Conservation (phyloP, 2,888 invertebrate species). For the Drosophila flavopinicola region DNA sequence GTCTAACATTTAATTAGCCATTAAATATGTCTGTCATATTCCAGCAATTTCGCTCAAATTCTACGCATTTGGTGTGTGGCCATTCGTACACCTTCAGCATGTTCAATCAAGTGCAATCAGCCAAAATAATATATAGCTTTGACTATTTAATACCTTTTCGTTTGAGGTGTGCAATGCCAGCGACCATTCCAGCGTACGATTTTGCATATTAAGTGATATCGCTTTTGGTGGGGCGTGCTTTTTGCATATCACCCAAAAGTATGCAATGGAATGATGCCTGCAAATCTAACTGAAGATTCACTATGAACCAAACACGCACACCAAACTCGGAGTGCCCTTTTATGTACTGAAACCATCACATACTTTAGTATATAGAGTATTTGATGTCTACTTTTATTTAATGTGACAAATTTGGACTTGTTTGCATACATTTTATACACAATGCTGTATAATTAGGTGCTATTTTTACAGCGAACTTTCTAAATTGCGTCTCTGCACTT, state of each 20-base stretch:
- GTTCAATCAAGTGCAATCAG: slow-evolving; percentile 28
- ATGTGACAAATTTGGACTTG: too few species aligned
- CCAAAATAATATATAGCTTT: slow-evolving; percentile 22
- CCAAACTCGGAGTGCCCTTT: too few species aligned
- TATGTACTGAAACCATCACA: too few species aligned
- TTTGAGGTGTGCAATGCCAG: slow-evolving; percentile 52
- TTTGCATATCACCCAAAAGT: slow-evolving; percentile 42
- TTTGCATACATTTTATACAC: too few species aligned
- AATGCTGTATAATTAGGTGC: too few species aligned
- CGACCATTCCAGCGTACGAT: slow-evolving; percentile 24
- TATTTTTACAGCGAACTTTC: too few species aligned
- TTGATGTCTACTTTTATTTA: too few species aligned
- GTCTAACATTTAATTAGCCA: slow-evolving; percentile 51
- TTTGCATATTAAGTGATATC: slow-evolving; percentile 50
- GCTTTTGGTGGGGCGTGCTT: slow-evolving; percentile 9
- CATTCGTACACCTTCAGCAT: slow-evolving; percentile 44
- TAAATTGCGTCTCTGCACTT: neutral
- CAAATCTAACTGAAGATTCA: neutral
- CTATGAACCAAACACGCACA: neutral
- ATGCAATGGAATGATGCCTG: slow-evolving; percentile 16
- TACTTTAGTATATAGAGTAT: too few species aligned
- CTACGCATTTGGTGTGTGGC: slow-evolving; percentile 37
- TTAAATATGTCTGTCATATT: slow-evolving; percentile 61
- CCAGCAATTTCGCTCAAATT: slow-evolving; percentile 50
- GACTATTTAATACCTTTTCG: slow-evolving; percentile 23